Conservation (phyloP, 2,797 vertebrate genomes). For the Pterois miles region DNA sequence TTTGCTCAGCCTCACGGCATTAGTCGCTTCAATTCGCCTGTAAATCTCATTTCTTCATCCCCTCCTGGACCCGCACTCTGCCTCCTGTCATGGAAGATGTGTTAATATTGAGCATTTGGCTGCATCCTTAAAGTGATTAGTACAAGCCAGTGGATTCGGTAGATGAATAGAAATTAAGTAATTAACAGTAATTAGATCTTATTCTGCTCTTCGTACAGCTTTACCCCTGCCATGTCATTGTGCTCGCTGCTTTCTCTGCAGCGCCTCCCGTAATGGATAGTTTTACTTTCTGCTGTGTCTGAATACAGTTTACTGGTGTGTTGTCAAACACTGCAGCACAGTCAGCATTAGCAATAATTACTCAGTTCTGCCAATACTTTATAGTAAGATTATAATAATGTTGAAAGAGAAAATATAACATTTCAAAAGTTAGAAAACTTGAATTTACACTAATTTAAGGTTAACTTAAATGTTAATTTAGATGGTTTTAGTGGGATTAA, state of each 20-base stretch:
- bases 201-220: conserved; percentile 60
- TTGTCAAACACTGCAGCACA: conserved; percentile 33
- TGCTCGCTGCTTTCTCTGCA: conserved; percentile 41
- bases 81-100: conserved; percentile 76
- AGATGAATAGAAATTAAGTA: conserved; percentile 82
- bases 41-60: conserved; percentile 68
- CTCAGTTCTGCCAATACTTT: not conserved
- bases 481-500: not conserved
- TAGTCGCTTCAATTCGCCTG: conserved; percentile 72
- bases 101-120: conserved; percentile 82
- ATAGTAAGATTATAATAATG: not conserved
- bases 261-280: conserved; percentile 22
- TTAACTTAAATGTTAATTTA: not conserved
- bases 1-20: conserved; percentile 60
- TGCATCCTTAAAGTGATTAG: conserved; percentile 79
- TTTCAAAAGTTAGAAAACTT: conserved; percentile 10
- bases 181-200: conserved; percentile 81
- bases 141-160: conserved; percentile 69
- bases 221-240: conserved; percentile 64
- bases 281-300: conserved; percentile 34
- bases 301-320: conserved; percentile 6
- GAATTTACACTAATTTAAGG: not conserved
- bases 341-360: not conserved
- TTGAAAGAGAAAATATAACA: not conserved
- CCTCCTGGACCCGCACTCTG: conserved; percentile 36